A percentile compares a stretch with the other conserved stretches of the same genome.
These are phyloP conservation scores for Recurvirostra avosetta DNA, from an alignment of 2,113 vertebrate genomes.

Conservation along the genomic window DNA sequence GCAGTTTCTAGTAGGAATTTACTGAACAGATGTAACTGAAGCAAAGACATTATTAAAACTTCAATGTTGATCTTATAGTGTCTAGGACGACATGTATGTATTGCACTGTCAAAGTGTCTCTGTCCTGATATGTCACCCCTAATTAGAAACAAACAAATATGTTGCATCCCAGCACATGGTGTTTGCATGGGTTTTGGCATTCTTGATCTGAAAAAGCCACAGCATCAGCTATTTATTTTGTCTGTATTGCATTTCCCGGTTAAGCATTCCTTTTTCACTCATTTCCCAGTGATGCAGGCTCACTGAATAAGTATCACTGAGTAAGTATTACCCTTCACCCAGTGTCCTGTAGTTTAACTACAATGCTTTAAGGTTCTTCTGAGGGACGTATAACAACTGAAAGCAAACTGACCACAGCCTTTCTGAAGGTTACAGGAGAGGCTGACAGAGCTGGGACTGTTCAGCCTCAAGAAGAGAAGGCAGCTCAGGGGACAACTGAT, in stretches of 20 bases:
- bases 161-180: neutral
- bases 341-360: neutral
- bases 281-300: neutral
- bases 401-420: neutral
- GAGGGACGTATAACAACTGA: neutral
- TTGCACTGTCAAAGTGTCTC: neutral
- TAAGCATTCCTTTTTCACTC: neutral
- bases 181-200: neutral
- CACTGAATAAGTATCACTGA: too few species aligned
- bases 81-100: neutral
- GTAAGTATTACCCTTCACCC: too few species aligned
- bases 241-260: neutral
- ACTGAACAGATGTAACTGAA: slow-evolving; percentile 26
- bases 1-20: slow-evolving; percentile 50
- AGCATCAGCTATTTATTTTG: neutral
- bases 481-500: neutral
- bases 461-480: neutral
- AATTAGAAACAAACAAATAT: neutral
- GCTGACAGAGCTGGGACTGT: neutral
- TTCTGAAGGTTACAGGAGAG: neutral
- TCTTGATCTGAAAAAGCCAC: neutral
- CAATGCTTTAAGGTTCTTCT: neutral
- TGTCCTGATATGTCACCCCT: neutral
- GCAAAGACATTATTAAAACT: slow-evolving; percentile 57
- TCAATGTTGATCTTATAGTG: slow-evolving; percentile 57